Evolutionary conservation across 2,113 vertebrate species (phyloP).

Genomic region (Platichthys flesus): DNA sequence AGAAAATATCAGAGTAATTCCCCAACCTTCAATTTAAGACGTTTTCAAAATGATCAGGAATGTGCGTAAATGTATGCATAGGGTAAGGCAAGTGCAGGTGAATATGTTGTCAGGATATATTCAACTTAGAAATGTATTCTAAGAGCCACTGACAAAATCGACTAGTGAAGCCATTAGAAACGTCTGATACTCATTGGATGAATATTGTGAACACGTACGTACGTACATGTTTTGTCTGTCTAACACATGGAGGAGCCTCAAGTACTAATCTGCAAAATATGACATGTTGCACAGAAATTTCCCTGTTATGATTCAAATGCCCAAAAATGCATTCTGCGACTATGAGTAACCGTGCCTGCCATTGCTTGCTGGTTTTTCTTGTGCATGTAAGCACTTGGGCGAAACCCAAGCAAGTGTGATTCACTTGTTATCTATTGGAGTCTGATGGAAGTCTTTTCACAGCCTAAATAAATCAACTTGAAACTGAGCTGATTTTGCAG

Average conservation of each 20-base stretch:
- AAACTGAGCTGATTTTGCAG: conserved; percentile 60
- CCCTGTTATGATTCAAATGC: conserved; percentile 36
- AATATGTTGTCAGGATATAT: neutral
- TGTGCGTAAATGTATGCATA: neutral
- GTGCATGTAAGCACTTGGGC: conserved; percentile 11
- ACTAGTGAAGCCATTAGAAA: neutral
- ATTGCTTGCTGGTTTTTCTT: conserved; percentile 28
- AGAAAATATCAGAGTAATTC: too few relatives aligned
- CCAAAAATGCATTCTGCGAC: conserved; percentile 14
- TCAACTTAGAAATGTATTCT: neutral
- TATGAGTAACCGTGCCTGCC: conserved; percentile 33
- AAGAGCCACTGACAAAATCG: neutral
- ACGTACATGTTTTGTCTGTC: neutral
- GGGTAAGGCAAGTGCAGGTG: neutral
- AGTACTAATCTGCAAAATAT: neutral
- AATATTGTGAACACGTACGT: neutral
- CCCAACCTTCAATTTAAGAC: too few relatives aligned
- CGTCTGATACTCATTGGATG: neutral
- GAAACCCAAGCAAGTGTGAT: conserved; percentile 32
- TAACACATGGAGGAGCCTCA: neutral
- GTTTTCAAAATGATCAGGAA: neutral
- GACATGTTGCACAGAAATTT: conserved; percentile 9
- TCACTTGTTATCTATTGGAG: conserved; percentile 32
- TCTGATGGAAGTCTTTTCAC: conserved; percentile 50
- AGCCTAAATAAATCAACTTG: conserved; percentile 62